These are phyloP conservation scores for Oxystoma pomonae DNA, from an alignment of 2,888 invertebrate genomes.

Conservation along the genomic window DNA sequence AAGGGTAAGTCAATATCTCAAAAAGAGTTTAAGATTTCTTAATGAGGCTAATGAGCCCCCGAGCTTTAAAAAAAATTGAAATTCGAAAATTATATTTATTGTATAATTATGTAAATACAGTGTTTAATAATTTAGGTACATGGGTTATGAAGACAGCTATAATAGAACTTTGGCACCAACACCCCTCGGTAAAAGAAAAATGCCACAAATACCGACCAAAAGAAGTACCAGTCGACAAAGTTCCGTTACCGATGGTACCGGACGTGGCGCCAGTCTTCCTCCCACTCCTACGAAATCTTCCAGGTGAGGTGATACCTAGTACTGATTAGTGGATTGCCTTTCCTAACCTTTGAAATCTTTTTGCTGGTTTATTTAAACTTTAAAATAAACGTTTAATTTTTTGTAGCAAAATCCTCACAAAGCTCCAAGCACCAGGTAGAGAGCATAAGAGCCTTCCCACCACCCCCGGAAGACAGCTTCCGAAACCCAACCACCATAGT, in stretches of 20 bases:
- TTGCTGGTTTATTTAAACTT: too few relatives aligned
- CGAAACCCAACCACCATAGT: constrained; percentile 43
- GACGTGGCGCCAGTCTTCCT: constrained; percentile 47
- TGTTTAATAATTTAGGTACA: constrained; percentile 14
- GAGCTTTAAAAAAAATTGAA: too few relatives aligned
- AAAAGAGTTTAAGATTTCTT: not conserved
- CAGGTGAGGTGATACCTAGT: constrained; percentile 33
- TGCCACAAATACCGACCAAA: constrained; percentile 47
- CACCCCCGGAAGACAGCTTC: constrained; percentile 54
- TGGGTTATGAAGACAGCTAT: constrained; percentile 20
- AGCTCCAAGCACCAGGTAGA: constrained; percentile 11
- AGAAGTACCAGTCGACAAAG: constrained; percentile 44
- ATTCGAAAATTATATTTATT: too few relatives aligned
- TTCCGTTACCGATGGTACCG: constrained; percentile 40
- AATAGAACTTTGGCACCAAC: constrained; percentile 18
- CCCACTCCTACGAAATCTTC: constrained; percentile 47
- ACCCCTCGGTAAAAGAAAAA: constrained; percentile 40
- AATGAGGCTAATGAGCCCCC: not conserved
- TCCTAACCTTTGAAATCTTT: too few relatives aligned
- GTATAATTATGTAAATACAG: too few relatives aligned
- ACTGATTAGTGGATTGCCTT: too few relatives aligned
- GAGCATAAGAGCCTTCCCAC: constrained; percentile 48
- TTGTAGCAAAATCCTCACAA: constrained; percentile 20
- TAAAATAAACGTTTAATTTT: too few relatives aligned
- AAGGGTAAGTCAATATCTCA: constrained; percentile 15